phyloP scores from a whole-genome alignment of 2,888 invertebrate genomes.

The Eurytoma adleriae region DNA sequence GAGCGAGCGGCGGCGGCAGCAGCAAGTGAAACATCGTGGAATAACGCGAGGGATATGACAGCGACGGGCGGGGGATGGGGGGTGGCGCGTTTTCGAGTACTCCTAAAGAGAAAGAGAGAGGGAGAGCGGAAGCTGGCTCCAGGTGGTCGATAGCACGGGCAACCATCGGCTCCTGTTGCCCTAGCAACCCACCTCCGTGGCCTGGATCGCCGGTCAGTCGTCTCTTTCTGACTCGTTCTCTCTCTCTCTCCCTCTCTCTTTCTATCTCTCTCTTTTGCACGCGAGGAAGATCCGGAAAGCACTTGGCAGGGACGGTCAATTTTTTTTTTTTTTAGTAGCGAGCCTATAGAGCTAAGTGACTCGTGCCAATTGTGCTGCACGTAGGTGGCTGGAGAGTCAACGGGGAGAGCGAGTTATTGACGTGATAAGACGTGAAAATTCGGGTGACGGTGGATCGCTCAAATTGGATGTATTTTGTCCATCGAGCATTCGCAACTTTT shows the following conservation, averaged over 20 bases:
- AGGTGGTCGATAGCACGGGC: conserved; percentile 52
- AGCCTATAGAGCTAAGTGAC: too few relatives aligned
- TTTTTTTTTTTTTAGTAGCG: too few relatives aligned
- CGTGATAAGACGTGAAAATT: too few relatives aligned
- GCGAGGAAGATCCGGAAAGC: background rate
- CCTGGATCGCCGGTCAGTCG: conserved; percentile 62
- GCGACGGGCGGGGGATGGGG: background rate
- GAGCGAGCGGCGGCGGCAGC: background rate
- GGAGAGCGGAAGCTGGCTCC: conserved; percentile 40
- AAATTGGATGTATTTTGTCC: too few relatives aligned
- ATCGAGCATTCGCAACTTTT: too few relatives aligned
- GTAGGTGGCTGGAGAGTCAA: too few relatives aligned
- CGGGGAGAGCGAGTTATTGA: too few relatives aligned
- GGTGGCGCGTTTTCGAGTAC: background rate
- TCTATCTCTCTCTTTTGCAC: background rate
- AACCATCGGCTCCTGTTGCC: conserved; percentile 62
- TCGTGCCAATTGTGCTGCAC: too few relatives aligned
- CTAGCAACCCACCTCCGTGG: conserved; percentile 66
- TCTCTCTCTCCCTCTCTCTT: background rate
- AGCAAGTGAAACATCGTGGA: background rate
- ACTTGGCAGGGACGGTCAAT: too few relatives aligned
- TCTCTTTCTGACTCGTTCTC: background rate
- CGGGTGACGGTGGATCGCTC: too few relatives aligned
- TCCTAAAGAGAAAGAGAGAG: conserved; percentile 13
- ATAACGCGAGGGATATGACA: background rate